Base-by-base conservation (phyloP, 2,113 vertebrate genomes). In the Crotalus helleri region DNA sequence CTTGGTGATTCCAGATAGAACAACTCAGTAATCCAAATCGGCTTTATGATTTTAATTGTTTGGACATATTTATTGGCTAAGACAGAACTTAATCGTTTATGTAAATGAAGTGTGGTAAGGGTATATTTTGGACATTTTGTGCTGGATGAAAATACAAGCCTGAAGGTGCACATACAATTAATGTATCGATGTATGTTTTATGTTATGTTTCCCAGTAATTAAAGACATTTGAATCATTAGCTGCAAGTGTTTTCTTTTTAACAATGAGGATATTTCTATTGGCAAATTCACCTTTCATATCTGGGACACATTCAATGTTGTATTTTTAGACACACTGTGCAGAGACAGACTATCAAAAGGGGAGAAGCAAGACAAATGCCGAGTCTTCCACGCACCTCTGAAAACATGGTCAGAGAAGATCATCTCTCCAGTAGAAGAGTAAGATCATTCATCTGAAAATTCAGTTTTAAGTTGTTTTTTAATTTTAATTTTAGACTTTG, bases 371-470 rank as follows among this genome's bases (percentile, higher is more conserved):
- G 98, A n/a, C 94, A 98, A 93, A 98, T 99, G 96, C 99, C 99
- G 0, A 98, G 95, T 33, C 97, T 99, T 44, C 99, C 99, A 0
- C 96, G 98, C 86, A 98, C 98, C 0, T 97, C 98, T 0, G 99
- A 99, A 51, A 98, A 98, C 88, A 97, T 98, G 0, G 98, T 96
- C 61, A 94, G 98, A 91, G 99, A 99, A 89, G 99, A 99, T 29
- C 99, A 99, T 69, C 98, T 98, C 85, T 99, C 98, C n/a, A 98
- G 99, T 74, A 98, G 98, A 90, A 98, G 98, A 98, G 99, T 99
- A 81, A 94, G 98, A 5, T 85, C 87, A 39, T 59, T 8, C 5
- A 13, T 88, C 0, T 0, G 0, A 7, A 51, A n/a, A 17, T 23
- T 11, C 6, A 29, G 9, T 8, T 58, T 13, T 88, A 49, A 58